Evolutionary conservation across 1,140 invertebrate genomes (phyloP).

Genomic region (Orchestia grillus): DNA sequence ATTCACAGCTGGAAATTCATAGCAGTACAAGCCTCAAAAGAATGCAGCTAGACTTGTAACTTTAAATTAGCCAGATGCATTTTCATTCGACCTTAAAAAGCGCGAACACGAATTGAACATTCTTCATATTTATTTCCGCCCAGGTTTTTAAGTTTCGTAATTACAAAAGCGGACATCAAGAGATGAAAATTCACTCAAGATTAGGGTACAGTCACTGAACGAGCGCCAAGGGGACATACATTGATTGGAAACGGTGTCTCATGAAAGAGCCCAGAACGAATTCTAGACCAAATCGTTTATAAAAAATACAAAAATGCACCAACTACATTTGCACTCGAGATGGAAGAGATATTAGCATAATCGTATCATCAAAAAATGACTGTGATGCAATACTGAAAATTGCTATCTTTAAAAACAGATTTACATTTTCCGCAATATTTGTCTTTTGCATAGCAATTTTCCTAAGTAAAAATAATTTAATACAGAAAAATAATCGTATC

Average conservation of each 20-base stretch:
- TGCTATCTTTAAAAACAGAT: too few relatives aligned
- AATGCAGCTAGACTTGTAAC: background rate
- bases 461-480: too few relatives aligned
- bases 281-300: background rate
- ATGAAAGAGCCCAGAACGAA: background rate
- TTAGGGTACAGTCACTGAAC: background rate
- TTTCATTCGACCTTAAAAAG: background rate
- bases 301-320: background rate
- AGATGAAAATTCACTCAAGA: background rate
- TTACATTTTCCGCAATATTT: too few relatives aligned
- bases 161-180: background rate
- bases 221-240: background rate
- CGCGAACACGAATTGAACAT: background rate
- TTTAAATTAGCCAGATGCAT: background rate
- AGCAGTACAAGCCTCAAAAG: background rate
- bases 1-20: background rate
- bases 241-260: background rate
- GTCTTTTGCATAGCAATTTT: too few relatives aligned
- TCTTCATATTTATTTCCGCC: background rate
- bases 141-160: background rate
- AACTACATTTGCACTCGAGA: background rate
- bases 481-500: too few relatives aligned
- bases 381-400: too few relatives aligned
- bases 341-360: too few relatives aligned
- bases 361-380: too few relatives aligned